Evolutionary conservation across 2,888 invertebrate species (phyloP), one percentile per base, ranked within the genome.

Genomic region (Megamerina dolium): DNA sequence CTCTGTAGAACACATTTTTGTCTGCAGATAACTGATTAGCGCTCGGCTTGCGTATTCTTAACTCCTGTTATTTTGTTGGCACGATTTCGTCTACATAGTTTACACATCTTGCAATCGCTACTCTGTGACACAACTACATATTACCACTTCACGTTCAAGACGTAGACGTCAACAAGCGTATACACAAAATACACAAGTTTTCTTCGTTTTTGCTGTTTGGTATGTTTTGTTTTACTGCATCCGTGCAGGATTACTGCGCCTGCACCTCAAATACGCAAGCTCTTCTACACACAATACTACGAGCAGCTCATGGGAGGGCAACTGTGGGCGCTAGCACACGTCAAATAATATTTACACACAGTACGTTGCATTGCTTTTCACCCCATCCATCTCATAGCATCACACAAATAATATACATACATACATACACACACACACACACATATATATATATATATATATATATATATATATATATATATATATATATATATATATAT

Each of bases 231-330:
- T 6, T 23, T 23, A 10, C 10, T 8, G 10, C 6, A 6, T 23
- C 23, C 8, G 23, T 10, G 23, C 30, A 33, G 37, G 13, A n/a
- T 14, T 27, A 39, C 19, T 43, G 38, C 36, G 37, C 41, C 40
- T 41, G 44, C 45, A 45, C 42, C 13, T n/a, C 37, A 21, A 39
- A 35, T 23, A 20, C 29, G 41, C 38, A 21, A 21, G 37, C 31
- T 45, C 41, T 14, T n/a, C 32, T 37, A 13, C 38, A 37, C n/a
- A n/a, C 41, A 13, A 13, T 30, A 45, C 37, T 33, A 37, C 26
- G 30, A 27, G 27, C 30, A 17, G 38, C 23, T 13, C n/a, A 27
- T 16, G 38, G 16, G 13, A 18, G 19, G 31, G 30, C 14, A 21
- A 14, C 6, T 14, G 13, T 13, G 30, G n/a, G 19, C 16, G 6